Base-by-base conservation (phyloP, 2,113 vertebrate species). In the Sisor rabdophorus region DNA sequence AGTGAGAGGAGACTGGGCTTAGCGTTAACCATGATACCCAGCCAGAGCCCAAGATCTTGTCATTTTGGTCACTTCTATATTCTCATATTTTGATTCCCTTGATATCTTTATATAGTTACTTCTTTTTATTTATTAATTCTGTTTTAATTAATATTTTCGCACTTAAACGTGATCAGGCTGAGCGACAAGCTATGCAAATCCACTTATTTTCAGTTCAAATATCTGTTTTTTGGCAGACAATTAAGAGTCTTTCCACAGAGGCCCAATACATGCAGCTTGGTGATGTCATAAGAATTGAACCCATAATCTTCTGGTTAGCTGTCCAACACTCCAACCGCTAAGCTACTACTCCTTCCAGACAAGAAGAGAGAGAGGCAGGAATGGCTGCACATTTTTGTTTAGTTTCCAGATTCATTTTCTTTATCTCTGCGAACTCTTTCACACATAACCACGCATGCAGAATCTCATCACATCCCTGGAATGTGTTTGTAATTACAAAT, bases 1-100 rank as follows among this genome's bases (percentile, higher is more conserved):
- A 82, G 77, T 83, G 83, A 84, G 80, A 76, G 72, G 86, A 86
- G 78, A 86, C 85, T 11, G 22, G 64, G 59, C 73, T 56, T 71
- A 73, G 52, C 61, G 75, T 76, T 67, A 71, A 24, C 59, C 68
- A 79, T 48, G 48, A 50, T 61, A 77, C 61, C 22, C 55, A 20
- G 19, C 36, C 65, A 61, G 55, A 67, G 54, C 56, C 58, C 52
- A 73, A 47, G 75, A 48, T 48, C 60, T 30, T 63, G 61, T 61
- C 73, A 55, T 7, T n/a, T 36, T 54, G 28, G 7, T 15, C 73
- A 64, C 59, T 15, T 28, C 71, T 65, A 56, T 71, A 56, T 28
- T 36, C 11, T 56, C 30, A 20, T 16, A n/a, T 22, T 71, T 40
- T 71, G 40, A 68, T 26, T 15, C 44, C 64, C 13, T 11, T 50